phyloP scores from a whole-genome alignment of 2,888 invertebrate genomes.

The Eueremaeus valkanovi region DNA sequence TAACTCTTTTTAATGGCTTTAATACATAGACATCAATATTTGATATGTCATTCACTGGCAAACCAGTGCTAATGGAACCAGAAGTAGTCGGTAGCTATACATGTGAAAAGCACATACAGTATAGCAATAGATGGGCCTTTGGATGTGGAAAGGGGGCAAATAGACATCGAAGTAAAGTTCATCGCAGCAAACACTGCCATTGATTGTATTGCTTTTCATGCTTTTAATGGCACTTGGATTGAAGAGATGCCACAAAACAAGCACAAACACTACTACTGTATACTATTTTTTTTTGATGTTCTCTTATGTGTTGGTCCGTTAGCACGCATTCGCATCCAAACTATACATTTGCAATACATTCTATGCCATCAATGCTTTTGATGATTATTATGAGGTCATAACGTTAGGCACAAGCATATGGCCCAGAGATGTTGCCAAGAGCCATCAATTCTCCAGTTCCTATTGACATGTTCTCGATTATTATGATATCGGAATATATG shows the following conservation, averaged over 20 bases:
- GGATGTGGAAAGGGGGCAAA: not conserved
- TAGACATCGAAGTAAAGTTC: not conserved
- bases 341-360: not conserved
- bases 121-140: not conserved
- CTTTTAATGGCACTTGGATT: conserved; percentile 25
- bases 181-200: not conserved
- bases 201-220: conserved; percentile 27
- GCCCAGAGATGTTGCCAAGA: not conserved
- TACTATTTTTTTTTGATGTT: not conserved
- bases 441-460: conserved; percentile 8
- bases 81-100: not conserved
- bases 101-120: not conserved
- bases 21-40: too few species aligned
- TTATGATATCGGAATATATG: conserved; percentile 5
- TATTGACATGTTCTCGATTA: conserved; percentile 31
- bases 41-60: not conserved
- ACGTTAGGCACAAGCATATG: conserved; percentile 11
- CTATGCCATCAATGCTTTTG: not conserved
- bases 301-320: not conserved
- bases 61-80: not conserved
- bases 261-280: not conserved
- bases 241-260: conserved; percentile 19
- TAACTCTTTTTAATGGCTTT: too few species aligned
- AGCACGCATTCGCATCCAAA: conserved; percentile 17
- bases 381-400: conserved; percentile 19